Evolutionary conservation across 2,113 vertebrate genomes (phyloP), one percentile per base, ranked within the genome.

Genomic region (Cichladusa arquata): DNA sequence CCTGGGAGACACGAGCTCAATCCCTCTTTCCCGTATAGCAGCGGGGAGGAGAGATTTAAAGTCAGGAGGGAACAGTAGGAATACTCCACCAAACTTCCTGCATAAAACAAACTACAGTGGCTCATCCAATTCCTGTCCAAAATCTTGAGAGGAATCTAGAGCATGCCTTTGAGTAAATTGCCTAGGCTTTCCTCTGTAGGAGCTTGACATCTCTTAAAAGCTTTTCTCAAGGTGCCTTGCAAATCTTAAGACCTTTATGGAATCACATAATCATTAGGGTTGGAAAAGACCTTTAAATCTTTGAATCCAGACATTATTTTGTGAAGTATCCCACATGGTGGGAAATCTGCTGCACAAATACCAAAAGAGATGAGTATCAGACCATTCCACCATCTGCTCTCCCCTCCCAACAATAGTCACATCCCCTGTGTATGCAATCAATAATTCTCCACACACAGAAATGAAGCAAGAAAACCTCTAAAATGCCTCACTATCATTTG

Each of bases 401-500:
- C 34, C 42, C 19, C 47, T 88, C 58, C 70, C 8, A 13, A 31
- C 2, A 51, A 54, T 31, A 58, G 15, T 29, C 53, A 6, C 14
- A 19, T 33, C 28, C 28, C 53, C n/a, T 50, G 9, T 15, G 33
- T 7, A 3, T 1, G 26, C 14, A 71, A 13, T 6, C 28, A 2
- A 14, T 13, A 61, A 66, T 53, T 20, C n/a, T n/a, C 60, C 38
- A 19, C 0, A 7, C 12, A 6, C 1, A 51, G 50, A 69, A 56
- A 51, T 12, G 23, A 76, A 4, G 10, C 56, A 57, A 31, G 2
- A 3, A 4, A 56, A 44, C 4, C 25, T 23, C 34, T 22, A 12
- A 34, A 64, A 11, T 6, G 5, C 11, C 7, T 18, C 2, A 0
- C 19, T 45, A 33, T 4, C 14, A 4, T 38, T 31, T 25, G 58